Conservation (phyloP, 2,888 invertebrate species). For the Platycheirus rosarum region DNA sequence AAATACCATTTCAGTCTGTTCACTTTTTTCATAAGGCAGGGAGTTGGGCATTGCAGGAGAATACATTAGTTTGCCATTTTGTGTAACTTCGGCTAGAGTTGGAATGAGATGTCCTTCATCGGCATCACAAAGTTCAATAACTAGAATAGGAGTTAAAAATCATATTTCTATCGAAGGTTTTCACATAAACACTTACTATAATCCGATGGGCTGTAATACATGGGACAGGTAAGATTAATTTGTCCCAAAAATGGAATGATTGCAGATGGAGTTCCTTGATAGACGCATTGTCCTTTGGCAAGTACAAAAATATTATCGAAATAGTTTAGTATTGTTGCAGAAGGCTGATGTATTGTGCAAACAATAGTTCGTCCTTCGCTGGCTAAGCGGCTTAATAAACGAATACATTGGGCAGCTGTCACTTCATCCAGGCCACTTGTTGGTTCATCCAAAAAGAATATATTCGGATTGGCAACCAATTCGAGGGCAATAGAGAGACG, state of each 20-base stretch:
- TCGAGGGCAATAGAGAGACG: slow-evolving; percentile 91
- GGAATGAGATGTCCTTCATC: slow-evolving; percentile 84
- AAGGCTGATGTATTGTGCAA: slow-evolving; percentile 88
- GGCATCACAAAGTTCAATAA: slow-evolving; percentile 85
- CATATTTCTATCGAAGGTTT: no score
- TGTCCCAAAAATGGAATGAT: slow-evolving; percentile 85
- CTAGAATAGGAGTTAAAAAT: slow-evolving; percentile 80
- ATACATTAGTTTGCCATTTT: slow-evolving; percentile 84
- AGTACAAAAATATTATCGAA: slow-evolving; percentile 87
- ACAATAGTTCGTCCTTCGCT: slow-evolving; percentile 87
- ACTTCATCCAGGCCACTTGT: slow-evolving; percentile 89
- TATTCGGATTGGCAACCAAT: slow-evolving; percentile 91
- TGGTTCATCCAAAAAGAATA: slow-evolving; percentile 93
- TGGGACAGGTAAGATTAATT: slow-evolving; percentile 85
- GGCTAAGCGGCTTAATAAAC: slow-evolving; percentile 85
- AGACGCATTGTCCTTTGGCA: slow-evolving; percentile 86
- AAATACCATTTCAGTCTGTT: slow-evolving; percentile 44
- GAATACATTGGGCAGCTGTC: slow-evolving; percentile 85
- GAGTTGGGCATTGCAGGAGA: slow-evolving; percentile 69
- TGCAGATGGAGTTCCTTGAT: slow-evolving; percentile 86
- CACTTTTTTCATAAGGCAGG: slow-evolving; percentile 47
- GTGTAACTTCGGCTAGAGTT: slow-evolving; percentile 84
- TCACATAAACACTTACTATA: slow-evolving; percentile 84
- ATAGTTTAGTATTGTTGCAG: slow-evolving; percentile 86
- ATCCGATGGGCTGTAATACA: slow-evolving; percentile 88